Percentiles rank a stretch among this genome's conserved stretches.
phyloP scores from a whole-genome alignment of 2,113 vertebrate genomes.

The Hippocampus zosterae region DNA sequence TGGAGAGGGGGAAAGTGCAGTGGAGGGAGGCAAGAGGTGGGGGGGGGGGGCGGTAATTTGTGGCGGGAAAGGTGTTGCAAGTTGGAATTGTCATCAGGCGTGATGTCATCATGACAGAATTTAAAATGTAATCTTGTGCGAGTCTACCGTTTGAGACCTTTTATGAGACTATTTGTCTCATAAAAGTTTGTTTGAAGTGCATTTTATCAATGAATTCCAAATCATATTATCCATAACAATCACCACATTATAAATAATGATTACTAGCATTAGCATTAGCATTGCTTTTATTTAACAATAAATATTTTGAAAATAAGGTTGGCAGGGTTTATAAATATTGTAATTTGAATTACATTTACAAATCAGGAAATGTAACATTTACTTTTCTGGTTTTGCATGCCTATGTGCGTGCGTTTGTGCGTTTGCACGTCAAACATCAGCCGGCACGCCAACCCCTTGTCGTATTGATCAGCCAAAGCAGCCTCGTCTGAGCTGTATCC shows the following conservation, averaged over 20 bases:
- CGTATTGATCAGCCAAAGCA: neutral
- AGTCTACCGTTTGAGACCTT: too few relatives aligned
- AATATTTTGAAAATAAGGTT: too few relatives aligned
- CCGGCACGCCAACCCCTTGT: neutral
- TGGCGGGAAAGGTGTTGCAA: neutral
- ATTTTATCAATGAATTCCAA: neutral
- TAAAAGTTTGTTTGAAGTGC: too few relatives aligned
- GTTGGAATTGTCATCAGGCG: neutral
- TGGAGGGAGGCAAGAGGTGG: conserved; percentile 17
- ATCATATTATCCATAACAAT: neutral
- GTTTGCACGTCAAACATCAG: neutral
- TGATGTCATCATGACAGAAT: neutral
- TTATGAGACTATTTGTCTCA: too few relatives aligned
- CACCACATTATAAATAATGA: neutral
- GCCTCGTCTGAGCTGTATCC: neutral
- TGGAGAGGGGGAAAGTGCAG: conserved; percentile 70
- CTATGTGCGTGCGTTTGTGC: too few relatives aligned
- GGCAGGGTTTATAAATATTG: too few relatives aligned
- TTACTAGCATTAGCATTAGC: too few relatives aligned
- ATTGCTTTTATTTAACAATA: too few relatives aligned
- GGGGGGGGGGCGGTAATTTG: too few relatives aligned
- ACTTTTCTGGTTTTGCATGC: too few relatives aligned
- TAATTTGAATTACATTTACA: too few relatives aligned
- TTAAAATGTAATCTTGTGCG: neutral
- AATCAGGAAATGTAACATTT: too few relatives aligned